phyloP scores from a whole-genome alignment of 2,888 invertebrate genomes.

The Chalcis sispes region DNA sequence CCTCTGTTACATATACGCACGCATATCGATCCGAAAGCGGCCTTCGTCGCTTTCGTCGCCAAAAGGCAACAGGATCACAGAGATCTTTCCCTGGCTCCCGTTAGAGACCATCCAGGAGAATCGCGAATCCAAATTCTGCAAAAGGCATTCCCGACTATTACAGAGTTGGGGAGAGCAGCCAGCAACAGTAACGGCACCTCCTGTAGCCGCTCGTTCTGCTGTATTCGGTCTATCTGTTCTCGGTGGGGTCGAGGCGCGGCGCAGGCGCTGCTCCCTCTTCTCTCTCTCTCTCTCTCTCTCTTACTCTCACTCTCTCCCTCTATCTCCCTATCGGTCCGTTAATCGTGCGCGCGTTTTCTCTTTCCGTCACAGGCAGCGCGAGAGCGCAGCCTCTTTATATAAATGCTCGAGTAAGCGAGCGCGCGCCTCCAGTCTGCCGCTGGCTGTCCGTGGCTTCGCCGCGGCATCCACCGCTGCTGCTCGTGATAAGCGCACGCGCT shows the following conservation, averaged over 20 bases:
- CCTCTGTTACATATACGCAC: background rate
- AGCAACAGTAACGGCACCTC: background rate
- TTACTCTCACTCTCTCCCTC: background rate
- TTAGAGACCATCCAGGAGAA: too few relatives aligned
- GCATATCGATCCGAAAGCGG: too few relatives aligned
- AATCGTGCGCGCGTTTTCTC: background rate
- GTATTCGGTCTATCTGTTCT: background rate
- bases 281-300: background rate
- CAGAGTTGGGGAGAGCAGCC: background rate
- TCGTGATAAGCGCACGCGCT: background rate
- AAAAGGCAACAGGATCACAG: too few relatives aligned
- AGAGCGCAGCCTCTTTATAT: slow-evolving; percentile 52
- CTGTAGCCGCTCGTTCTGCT: background rate
- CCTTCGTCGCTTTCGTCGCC: too few relatives aligned
- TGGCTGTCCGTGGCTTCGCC: slow-evolving; percentile 62
- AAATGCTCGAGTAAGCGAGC: slow-evolving; percentile 61
- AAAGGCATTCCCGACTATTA: too few relatives aligned
- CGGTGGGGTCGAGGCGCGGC: background rate
- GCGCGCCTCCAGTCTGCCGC: slow-evolving; percentile 67
- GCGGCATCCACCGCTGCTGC: slow-evolving; percentile 43
- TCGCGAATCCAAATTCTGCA: too few relatives aligned
- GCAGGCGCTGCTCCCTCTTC: background rate
- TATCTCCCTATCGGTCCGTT: background rate
- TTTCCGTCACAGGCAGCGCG: background rate
- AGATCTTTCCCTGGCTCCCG: too few relatives aligned